Evolutionary conservation across 1,140 invertebrate genomes (phyloP).

Genomic region (Drosophila athabasca): DNA sequence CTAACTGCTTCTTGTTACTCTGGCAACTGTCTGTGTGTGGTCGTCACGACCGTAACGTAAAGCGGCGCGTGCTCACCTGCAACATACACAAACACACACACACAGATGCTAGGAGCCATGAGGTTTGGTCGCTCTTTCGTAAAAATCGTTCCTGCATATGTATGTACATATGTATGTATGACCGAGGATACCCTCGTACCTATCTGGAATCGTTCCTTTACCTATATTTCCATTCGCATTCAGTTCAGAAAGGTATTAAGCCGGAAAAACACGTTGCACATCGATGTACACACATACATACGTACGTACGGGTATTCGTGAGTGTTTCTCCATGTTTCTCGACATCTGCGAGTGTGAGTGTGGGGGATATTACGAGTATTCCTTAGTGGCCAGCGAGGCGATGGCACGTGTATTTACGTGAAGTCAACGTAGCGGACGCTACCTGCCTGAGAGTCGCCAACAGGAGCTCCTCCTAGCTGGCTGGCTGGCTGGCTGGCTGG

Average conservation of each 20-base stretch:
- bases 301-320: conserved; percentile 7
- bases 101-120: conserved; percentile 28
- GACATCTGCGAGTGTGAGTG: conserved; percentile 4
- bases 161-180: conserved; percentile 8
- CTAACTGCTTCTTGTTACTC: conserved; percentile 38
- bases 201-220: conserved; percentile 47
- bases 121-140: conserved; percentile 40
- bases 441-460: conserved; percentile 29
- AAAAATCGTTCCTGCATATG: conserved; percentile 35
- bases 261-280: conserved; percentile 80
- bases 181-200: too few relatives aligned
- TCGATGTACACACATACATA: conserved; percentile 47
- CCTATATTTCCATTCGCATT: conserved; percentile 75
- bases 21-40: conserved; percentile 22
- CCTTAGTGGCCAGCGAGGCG: conserved; percentile 49
- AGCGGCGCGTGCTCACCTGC: conserved; percentile 72
- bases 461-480: neutral
- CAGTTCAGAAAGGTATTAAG: conserved; percentile 77
- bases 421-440: conserved; percentile 29
- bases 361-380: conserved; percentile 30
- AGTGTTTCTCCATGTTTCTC: conserved; percentile 7
- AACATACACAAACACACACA: conserved; percentile 31
- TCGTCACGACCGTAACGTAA: conserved; percentile 74
- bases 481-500: too few relatives aligned
- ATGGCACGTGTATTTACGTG: conserved; percentile 71